phyloP scores from a whole-genome alignment of 2,888 invertebrate genomes.

The Geophilus truncorum region DNA sequence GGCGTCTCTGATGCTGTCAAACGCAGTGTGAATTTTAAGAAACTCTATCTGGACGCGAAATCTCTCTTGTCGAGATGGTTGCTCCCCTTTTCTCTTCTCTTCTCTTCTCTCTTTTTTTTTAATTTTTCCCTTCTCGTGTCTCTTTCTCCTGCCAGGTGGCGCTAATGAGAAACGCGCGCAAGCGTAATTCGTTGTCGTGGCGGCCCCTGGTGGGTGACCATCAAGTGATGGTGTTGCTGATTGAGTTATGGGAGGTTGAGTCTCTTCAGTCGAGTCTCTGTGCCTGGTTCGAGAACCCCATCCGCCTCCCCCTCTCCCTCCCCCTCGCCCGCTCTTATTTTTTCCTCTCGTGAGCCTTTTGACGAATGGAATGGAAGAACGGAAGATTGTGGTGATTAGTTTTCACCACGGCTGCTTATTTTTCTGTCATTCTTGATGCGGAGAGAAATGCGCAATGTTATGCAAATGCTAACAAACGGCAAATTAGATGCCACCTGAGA shows the following conservation, averaged over 20 bases:
- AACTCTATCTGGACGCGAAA: neutral
- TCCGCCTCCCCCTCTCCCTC: too few species aligned
- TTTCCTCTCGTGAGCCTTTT: neutral
- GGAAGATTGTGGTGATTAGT: neutral
- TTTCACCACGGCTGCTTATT: slow-evolving; percentile 6
- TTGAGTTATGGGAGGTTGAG: slow-evolving; percentile 15
- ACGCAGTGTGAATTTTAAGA: slow-evolving; percentile 13
- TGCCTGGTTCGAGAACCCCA: neutral
- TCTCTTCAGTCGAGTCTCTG: slow-evolving; percentile 1
- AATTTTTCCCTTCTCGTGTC: neutral
- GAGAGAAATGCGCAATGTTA: neutral
- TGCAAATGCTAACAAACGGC: neutral
- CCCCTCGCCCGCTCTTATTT: too few species aligned
- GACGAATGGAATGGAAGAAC: slow-evolving; percentile 4
- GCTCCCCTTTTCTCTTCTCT: neutral
- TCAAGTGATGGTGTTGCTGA: slow-evolving; percentile 15
- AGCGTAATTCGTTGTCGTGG: slow-evolving; percentile 15
- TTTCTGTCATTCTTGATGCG: neutral
- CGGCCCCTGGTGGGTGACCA: slow-evolving; percentile 13
- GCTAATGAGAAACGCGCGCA: slow-evolving; percentile 10
- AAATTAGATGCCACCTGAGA: slow-evolving; percentile 16
- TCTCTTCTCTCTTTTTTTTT: neutral
- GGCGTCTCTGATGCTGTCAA: neutral
- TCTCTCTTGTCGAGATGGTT: neutral
- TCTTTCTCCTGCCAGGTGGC: neutral